Evolutionary conservation across 2,888 invertebrate species (phyloP).

Genomic region (Epistrophe eligans): DNA sequence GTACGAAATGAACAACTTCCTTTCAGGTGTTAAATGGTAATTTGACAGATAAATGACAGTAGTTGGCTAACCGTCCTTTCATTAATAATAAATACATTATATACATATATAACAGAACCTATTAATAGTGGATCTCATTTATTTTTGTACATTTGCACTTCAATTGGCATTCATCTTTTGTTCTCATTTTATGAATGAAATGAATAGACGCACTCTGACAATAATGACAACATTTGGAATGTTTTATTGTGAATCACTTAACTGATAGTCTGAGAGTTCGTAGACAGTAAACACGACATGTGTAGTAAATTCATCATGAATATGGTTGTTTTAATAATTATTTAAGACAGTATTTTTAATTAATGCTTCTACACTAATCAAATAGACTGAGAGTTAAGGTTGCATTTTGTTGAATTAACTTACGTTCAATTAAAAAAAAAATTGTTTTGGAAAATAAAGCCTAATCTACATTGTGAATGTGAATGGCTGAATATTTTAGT

Average conservation of each 20-base stretch:
- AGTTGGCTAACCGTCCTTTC: neutral
- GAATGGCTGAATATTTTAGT: too few species aligned
- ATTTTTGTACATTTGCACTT: neutral
- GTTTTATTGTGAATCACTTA: neutral
- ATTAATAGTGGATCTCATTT: neutral
- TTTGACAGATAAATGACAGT: neutral
- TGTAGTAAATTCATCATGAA: neutral
- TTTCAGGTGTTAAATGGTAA: constrained; percentile 26
- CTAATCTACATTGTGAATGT: too few species aligned
- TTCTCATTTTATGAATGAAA: constrained; percentile 4
- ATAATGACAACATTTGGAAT: constrained; percentile 7
- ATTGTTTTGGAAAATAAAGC: neutral
- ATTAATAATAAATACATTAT: neutral
- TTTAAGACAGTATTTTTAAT: neutral
- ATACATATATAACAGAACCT: neutral
- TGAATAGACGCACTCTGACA: neutral
- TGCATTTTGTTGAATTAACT: neutral
- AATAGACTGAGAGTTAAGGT: neutral
- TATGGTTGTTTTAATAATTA: neutral
- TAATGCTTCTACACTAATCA: neutral
- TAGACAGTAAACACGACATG: neutral
- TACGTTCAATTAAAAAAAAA: too few species aligned
- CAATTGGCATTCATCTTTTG: constrained; percentile 7
- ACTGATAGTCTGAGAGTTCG: neutral
- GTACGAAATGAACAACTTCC: constrained; percentile 12